These are phyloP conservation scores for Ailuropoda melanoleuca DNA, from an alignment of 2,113 vertebrate genomes.

Conservation along the genomic window DNA sequence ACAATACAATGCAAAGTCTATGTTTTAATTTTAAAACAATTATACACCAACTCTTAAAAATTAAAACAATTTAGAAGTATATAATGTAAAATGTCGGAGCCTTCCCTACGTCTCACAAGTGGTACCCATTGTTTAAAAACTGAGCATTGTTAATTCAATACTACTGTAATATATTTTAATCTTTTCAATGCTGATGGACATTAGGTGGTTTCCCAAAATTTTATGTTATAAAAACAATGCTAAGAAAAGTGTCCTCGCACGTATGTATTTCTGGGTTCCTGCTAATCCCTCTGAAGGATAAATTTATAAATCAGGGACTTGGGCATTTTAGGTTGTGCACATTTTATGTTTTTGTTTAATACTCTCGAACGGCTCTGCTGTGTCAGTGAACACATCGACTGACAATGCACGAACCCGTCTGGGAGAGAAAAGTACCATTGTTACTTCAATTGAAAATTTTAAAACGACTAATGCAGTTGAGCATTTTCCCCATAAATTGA, in stretches of 20 bases:
- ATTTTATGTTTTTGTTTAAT: background rate
- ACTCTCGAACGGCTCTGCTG: background rate
- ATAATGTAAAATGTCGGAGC: background rate
- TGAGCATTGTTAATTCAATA: background rate
- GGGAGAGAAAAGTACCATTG: background rate
- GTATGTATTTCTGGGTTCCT: background rate
- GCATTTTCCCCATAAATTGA: background rate
- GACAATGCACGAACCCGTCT: background rate
- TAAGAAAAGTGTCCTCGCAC: background rate
- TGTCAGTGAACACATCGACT: background rate
- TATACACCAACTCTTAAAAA: background rate
- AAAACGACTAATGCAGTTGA: background rate
- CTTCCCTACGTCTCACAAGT: background rate
- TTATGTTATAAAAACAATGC: background rate
- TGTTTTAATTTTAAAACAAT: constrained; percentile 1
- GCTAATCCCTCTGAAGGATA: background rate
- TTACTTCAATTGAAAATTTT: background rate
- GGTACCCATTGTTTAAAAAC: background rate
- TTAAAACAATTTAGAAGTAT: background rate
- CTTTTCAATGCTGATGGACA: background rate
- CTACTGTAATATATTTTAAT: background rate
- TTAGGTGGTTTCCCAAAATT: background rate
- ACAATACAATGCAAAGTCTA: background rate
- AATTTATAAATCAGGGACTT: background rate
- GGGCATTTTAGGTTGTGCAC: background rate